These are phyloP conservation scores for Scotopteryx bipunctaria DNA, from an alignment of 2,888 invertebrate species.

Conservation along the genomic window DNA sequence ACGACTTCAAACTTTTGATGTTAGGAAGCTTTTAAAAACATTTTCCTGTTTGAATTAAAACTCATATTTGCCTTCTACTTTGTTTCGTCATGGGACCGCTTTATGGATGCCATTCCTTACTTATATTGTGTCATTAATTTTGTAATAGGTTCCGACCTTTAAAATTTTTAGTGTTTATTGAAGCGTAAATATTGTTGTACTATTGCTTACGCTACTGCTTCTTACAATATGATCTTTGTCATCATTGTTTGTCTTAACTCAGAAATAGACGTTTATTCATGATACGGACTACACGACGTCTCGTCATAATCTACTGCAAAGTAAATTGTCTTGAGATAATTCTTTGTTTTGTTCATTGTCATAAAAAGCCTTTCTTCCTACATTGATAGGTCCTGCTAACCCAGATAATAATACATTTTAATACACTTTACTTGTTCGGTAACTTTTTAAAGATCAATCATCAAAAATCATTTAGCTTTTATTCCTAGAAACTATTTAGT, in stretches of 20 bases:
- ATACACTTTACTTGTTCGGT: no score
- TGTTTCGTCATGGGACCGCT: not conserved
- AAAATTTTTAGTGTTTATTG: not conserved
- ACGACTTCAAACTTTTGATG: slow-evolving; percentile 6
- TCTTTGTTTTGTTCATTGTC: no score
- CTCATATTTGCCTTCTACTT: slow-evolving; percentile 6
- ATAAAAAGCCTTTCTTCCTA: no score
- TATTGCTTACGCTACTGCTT: slow-evolving; percentile 17
- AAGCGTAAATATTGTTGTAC: slow-evolving; percentile 12
- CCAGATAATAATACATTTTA: no score
- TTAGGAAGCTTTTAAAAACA: slow-evolving; percentile 15
- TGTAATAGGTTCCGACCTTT: no score
- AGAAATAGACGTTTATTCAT: slow-evolving; percentile 31
- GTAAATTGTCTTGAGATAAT: not conserved
- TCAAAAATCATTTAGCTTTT: no score
- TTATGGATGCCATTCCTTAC: not conserved
- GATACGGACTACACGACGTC: slow-evolving; percentile 21
- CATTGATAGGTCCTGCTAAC: no score
- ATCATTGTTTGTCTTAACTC: slow-evolving; percentile 32
- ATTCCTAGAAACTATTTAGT: not conserved
- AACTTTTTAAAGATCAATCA: no score
- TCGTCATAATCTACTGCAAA: not conserved
- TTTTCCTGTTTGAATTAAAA: slow-evolving; percentile 8
- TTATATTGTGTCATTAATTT: no score
- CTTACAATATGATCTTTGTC: slow-evolving; percentile 21